Conservation (phyloP, 2,888 invertebrate genomes). For the Limulus polyphemus region DNA sequence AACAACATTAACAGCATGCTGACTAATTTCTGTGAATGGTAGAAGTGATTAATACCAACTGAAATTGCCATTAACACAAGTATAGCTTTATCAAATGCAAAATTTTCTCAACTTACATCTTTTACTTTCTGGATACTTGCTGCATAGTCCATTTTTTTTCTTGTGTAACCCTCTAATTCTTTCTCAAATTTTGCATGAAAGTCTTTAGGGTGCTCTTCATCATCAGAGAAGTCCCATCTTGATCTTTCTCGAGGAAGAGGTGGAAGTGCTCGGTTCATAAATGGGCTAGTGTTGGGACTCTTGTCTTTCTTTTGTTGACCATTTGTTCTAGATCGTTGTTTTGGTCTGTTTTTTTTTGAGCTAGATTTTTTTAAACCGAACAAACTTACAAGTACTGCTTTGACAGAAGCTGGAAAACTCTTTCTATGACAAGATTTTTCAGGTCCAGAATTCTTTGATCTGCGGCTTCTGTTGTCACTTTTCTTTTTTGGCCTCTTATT, state of each 20-base stretch:
- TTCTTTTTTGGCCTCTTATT: too few relatives aligned
- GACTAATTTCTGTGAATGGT: too few relatives aligned
- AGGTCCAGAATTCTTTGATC: background rate
- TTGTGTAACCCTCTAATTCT: constrained; percentile 12
- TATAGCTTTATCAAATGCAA: background rate
- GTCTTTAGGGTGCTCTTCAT: constrained; percentile 6
- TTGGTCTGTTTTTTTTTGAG: constrained; percentile 3
- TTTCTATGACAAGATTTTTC: constrained; percentile 8
- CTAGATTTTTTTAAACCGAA: constrained; percentile 21
- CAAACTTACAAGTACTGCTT: constrained; percentile 24
- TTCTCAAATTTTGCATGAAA: constrained; percentile 3
- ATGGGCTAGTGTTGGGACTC: constrained; percentile 26
- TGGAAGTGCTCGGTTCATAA: constrained; percentile 27
- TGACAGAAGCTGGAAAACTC: constrained; percentile 24
- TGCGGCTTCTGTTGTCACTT: background rate
- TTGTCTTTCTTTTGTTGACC: constrained; percentile 18
- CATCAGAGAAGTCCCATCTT: constrained; percentile 8
- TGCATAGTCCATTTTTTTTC: constrained; percentile 53
- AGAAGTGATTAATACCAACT: too few relatives aligned
- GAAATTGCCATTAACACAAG: background rate
- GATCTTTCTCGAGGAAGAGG: constrained; percentile 21
- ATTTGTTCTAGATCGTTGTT: constrained; percentile 17
- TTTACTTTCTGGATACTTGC: constrained; percentile 85
- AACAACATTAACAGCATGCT: too few relatives aligned
- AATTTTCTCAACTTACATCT: constrained; percentile 56